Evolutionary conservation across 2,797 vertebrate species (phyloP).

Genomic region (Chrosomus eos): DNA sequence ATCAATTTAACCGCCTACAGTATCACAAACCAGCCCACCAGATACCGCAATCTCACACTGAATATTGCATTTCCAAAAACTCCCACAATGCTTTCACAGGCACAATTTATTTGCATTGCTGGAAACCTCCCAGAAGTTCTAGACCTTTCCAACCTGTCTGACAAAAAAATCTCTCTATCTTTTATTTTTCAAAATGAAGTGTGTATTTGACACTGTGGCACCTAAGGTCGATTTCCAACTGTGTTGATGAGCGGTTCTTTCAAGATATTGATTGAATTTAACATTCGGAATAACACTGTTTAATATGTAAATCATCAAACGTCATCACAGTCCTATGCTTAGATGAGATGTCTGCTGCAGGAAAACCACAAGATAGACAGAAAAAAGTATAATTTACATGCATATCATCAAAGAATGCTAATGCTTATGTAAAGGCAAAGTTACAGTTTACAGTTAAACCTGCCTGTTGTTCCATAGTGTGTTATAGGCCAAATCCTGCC

Average conservation of each 20-base stretch:
- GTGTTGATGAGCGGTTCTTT: background rate
- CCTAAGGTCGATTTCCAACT: background rate
- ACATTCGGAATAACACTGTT: background rate
- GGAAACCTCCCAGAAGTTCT: slow-evolving; percentile 1
- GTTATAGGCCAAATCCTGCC: background rate
- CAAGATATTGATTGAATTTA: background rate
- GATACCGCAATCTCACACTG: background rate
- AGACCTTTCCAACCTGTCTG: slow-evolving; percentile 13
- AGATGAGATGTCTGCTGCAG: background rate
- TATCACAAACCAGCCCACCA: background rate
- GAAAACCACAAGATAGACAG: slow-evolving; percentile 16
- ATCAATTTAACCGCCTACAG: background rate
- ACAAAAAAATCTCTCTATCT: background rate
- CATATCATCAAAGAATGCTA: background rate
- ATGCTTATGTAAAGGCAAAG: slow-evolving; percentile 1
- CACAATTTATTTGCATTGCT: slow-evolving; percentile 2
- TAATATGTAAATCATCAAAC: slow-evolving; percentile 49
- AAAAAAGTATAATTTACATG: background rate
- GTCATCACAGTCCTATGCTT: background rate
- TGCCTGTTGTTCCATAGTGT: background rate
- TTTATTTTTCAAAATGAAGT: background rate
- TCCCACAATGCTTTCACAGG: background rate
- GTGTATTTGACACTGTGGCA: background rate
- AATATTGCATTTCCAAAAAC: slow-evolving; percentile 3
- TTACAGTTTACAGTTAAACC: background rate